Evolutionary conservation across 2,888 invertebrate species (phyloP).

Genomic region (Pycnomerus fuliginosus): DNA sequence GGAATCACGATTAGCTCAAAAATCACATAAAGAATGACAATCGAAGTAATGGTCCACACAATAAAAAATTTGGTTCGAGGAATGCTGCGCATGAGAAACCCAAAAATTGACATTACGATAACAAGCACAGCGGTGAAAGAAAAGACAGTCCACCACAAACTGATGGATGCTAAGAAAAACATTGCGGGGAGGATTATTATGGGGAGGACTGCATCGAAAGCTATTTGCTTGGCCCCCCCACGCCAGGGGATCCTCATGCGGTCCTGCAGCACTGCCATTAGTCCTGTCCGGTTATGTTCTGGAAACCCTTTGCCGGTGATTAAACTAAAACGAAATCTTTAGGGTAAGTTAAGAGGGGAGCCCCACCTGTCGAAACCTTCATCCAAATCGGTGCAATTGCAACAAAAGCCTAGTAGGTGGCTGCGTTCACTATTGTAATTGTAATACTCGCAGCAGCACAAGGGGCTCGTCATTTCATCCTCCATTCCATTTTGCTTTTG

Average conservation of each 20-base stretch:
- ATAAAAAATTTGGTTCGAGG: constrained; percentile 70
- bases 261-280: constrained; percentile 56
- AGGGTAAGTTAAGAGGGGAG: constrained; percentile 11
- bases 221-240: constrained; percentile 59
- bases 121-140: constrained; percentile 42
- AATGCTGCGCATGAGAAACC: constrained; percentile 40
- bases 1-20: constrained; percentile 73
- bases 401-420: constrained; percentile 60
- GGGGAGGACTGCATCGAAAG: constrained; percentile 56
- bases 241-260: constrained; percentile 61
- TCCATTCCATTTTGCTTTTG: no score
- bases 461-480: no score
- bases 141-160: constrained; percentile 49
- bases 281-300: constrained; percentile 38
- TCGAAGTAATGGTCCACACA: constrained; percentile 72
- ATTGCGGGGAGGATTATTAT: constrained; percentile 54
- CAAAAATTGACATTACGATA: constrained; percentile 40
- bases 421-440: constrained; percentile 54
- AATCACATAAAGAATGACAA: constrained; percentile 63
- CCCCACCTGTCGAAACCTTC: constrained; percentile 57
- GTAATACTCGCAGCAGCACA: constrained; percentile 63
- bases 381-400: constrained; percentile 61
- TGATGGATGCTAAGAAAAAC: constrained; percentile 54
- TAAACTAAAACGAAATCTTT: constrained; percentile 45
- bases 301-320: constrained; percentile 47